Conservation (phyloP, 2,113 vertebrate species). For the Istiophorus platypterus region DNA sequence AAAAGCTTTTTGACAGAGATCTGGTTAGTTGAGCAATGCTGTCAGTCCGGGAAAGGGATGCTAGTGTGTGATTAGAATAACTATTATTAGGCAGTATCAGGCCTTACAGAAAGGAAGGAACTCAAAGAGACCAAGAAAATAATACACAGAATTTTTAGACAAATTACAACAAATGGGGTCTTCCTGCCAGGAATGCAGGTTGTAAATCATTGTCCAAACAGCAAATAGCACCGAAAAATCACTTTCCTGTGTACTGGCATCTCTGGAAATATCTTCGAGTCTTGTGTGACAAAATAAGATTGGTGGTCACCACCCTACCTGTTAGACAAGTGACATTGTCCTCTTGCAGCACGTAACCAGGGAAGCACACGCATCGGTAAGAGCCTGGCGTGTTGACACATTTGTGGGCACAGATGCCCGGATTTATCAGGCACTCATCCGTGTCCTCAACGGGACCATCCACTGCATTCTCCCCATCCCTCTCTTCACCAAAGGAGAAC, state of each 20-base stretch:
- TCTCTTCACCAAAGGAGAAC: constrained; percentile 86
- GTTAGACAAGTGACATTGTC: constrained; percentile 86
- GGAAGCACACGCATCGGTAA: constrained; percentile 90
- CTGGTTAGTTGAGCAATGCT: constrained; percentile 59
- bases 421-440: constrained; percentile 90
- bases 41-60: constrained; percentile 77
- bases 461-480: constrained; percentile 72
- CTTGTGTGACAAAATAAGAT: constrained; percentile 5
- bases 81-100: constrained; percentile 74
- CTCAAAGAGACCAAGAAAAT: constrained; percentile 58
- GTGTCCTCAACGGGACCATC: constrained; percentile 84
- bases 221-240: constrained; percentile 5
- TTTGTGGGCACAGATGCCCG: constrained; percentile 87
- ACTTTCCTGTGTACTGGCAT: not conserved
- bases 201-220: constrained; percentile 52
- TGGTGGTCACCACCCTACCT: constrained; percentile 80
- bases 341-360: constrained; percentile 87
- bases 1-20: constrained; percentile 43
- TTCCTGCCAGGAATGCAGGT: constrained; percentile 38
- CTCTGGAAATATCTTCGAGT: constrained; percentile 30
- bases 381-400: constrained; percentile 92
- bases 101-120: constrained; percentile 78
- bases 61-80: constrained; percentile 68
- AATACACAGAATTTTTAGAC: constrained; percentile 66
- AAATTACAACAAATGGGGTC: constrained; percentile 61